These are phyloP conservation scores for Carassius gibelio DNA, from an alignment of 2,113 vertebrate genomes.

Conservation along the genomic window DNA sequence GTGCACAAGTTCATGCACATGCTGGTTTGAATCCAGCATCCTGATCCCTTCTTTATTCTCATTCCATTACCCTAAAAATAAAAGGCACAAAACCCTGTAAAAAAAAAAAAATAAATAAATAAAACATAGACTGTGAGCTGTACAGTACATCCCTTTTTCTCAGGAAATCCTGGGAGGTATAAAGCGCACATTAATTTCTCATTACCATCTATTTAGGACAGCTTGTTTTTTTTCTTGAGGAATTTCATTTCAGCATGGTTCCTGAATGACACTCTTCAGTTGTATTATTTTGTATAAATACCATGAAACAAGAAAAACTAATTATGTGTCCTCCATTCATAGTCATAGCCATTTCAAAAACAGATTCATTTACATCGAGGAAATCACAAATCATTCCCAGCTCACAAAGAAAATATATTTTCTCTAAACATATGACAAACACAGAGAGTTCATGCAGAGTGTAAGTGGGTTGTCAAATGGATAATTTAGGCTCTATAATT, in stretches of 20 bases:
- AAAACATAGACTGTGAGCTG: not conserved
- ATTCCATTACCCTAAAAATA: not conserved
- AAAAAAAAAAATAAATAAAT: not conserved
- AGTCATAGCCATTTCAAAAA: not conserved
- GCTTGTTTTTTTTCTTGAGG: not conserved
- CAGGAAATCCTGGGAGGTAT: conserved; percentile 58
- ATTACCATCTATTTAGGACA: conserved; percentile 20
- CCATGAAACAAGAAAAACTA: not conserved
- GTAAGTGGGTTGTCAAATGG: not conserved
- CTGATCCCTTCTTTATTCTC: no score
- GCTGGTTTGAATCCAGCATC: no score
- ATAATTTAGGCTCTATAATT: not conserved
- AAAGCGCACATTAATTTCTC: conserved; percentile 47
- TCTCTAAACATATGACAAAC: not conserved
- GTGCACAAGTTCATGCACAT: no score
- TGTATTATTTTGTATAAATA: not conserved
- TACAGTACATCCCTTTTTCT: conserved; percentile 25
- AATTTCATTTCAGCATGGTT: not conserved
- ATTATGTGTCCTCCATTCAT: not conserved
- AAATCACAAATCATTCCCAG: not conserved
- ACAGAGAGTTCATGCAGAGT: not conserved
- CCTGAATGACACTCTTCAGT: not conserved
- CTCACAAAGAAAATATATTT: not conserved
- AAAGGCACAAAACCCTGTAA: not conserved
- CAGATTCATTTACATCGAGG: not conserved